Evolutionary conservation across 2,888 invertebrate species (phyloP), one percentile per base, ranked within the genome.

Genomic region (Nomada ruficornis): DNA sequence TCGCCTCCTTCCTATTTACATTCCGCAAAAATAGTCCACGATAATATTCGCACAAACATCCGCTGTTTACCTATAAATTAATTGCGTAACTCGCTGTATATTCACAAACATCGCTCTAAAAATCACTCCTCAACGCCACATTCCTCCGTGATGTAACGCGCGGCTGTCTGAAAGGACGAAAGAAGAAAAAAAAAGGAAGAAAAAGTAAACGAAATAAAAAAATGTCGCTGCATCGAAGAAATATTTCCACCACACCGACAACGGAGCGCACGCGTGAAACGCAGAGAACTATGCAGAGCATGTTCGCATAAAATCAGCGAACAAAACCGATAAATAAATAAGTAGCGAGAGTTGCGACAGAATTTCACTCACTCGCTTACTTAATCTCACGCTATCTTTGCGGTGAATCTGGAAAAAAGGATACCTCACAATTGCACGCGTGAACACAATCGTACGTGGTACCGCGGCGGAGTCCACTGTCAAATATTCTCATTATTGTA

Each of bases 401-500:
- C 23, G 42, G 18, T 68, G 26, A 57, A 68, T 68, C 68, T 42
- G 3, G 67, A 7, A 36, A 7, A 54, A 67, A 54, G 20, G 52
- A 67, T 54, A 67, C 67, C 29, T 29, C 52, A 10, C 65, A 36
- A 29, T 29, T 52, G 29, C 29, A 54, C 9, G 2, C 15, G 20
- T 4, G 5, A 4, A 15, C n/a, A 23, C 20, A 18, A 11, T 0
- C 15, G 18, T 15, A 29, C 55, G 23, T 26, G 10, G 11, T 26
- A 36, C 36, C 5, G 7, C 36, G 0, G 36, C 36, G 36, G 36
- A 36, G 36, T 36, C 36, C 55, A 18, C 68, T 55, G 68, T 55
- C 55, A 42, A 68, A 68, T 42, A 68, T 68, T 68, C 68, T 68
- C 55, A 68, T 68, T 55, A 68, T 68, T 68, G 68, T 54, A 10